A percentile compares a stretch with the other conserved stretches of the same genome.
Evolutionary conservation across 2,113 vertebrate species (phyloP).

Genomic region (Lutjanus erythropterus): DNA sequence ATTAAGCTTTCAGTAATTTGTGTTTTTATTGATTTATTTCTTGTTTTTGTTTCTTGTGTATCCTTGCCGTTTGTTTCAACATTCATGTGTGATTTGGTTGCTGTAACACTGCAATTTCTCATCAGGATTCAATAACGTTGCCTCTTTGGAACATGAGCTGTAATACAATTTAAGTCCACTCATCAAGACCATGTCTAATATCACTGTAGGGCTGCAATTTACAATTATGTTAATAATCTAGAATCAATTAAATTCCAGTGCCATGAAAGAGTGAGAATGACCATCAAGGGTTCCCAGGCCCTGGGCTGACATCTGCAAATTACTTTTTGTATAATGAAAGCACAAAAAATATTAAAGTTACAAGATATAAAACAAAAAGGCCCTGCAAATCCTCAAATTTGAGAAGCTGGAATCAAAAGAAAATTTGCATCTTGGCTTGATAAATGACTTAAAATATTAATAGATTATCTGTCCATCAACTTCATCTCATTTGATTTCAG

Average conservation of each 20-base stretch:
- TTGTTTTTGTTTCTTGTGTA: neutral
- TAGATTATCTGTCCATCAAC: neutral
- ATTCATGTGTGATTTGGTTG: neutral
- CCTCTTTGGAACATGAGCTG: neutral
- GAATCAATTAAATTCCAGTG: neutral
- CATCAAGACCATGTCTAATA: neutral
- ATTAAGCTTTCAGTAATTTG: neutral
- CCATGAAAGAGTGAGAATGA: no score
- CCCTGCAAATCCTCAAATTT: neutral
- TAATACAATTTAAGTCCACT: neutral
- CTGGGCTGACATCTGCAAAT: neutral
- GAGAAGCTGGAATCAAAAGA: neutral
- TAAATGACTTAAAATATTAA: neutral
- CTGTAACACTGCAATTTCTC: neutral
- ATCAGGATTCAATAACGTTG: neutral
- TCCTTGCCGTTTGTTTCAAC: neutral
- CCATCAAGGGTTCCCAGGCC: neutral
- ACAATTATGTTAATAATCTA: neutral
- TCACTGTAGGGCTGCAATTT: neutral
- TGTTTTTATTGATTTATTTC: neutral
- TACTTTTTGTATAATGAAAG: neutral
- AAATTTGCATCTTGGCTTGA: neutral
- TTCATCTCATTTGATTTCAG: neutral
- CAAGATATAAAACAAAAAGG: neutral
- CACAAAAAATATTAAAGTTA: neutral